Base-by-base conservation (phyloP, 2,113 vertebrate genomes). In the Phalacrocorax pelagicus region DNA sequence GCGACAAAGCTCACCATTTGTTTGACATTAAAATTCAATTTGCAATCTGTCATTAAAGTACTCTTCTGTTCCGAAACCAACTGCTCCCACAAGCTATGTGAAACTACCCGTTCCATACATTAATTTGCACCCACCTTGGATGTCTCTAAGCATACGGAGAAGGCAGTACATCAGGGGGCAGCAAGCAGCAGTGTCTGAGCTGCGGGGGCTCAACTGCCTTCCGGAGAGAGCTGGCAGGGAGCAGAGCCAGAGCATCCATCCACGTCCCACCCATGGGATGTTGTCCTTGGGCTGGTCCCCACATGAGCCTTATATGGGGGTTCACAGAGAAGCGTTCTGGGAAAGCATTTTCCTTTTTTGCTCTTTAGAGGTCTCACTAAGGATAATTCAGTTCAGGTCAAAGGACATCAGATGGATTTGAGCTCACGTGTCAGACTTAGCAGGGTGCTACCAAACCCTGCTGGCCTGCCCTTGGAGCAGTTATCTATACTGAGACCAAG, bases 1-100 rank as follows among this genome's bases (percentile, higher is more conserved):
- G 55, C 3, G 2, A 74, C 52, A 51, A 19, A 18, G n/a, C 55
- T 73, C 59, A 74, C 38, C 51, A 81, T 91, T 94, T 84, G 63
- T 86, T 86, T 90, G 32, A 61, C 77, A 78, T 91, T 94, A 92
- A 96, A 95, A 95, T 92, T 86, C 63, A 71, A 67, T 91, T 81
- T 92, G 72, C 91, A 91, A 86, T 55, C 83, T 81, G 55, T 84
- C 77, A 87, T 78, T 91, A 86, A 71, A 96, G 78, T 32, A 57
- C 20, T 24, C 42, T 47, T 84, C 77, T 91, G 75, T 78, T 91
- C 80, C 91, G 15, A 18, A 66, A 70, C 34, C 57, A 86, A 49
- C 54, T 84, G 80, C 21, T 88, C 38, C 51, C 59, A 94, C 69
- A 54, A 78, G 42, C 82, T 73, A 10, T 9, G 10, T 81, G 69